Evolutionary conservation across 2,113 vertebrate species (phyloP), one percentile per base, ranked within the genome.

Genomic region (Ailurus styani): DNA sequence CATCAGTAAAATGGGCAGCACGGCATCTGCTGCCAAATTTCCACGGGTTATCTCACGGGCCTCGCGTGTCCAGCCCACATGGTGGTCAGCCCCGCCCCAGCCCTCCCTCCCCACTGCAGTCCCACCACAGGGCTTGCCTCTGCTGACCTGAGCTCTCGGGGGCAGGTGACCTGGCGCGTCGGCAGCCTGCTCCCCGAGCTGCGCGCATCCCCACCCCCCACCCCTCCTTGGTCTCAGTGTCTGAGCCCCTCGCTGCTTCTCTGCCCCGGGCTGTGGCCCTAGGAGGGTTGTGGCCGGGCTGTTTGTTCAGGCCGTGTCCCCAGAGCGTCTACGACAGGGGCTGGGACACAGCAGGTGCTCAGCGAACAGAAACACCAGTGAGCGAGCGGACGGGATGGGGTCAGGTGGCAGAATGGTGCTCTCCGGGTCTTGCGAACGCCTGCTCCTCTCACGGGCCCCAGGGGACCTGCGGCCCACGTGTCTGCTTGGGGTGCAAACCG

Each of bases 391-490:
- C 9, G 11, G n/a, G 17, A 23, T 2, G 6, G 9, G 81, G 31
- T 12, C 62, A 29, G 7, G 23, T 6, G 13, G 72, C 40, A 27
- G 82, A 66, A 5, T 2, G 9, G 12, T 0, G 3, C 25, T 10
- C 7, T 6, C 3, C 0, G 29, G 29, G 13, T 50, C 62, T 62
- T 4, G 25, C 34, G 47, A 9, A 68, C 17, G 5, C 1, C 6
- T 7, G 18, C 5, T 10, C 54, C 5, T 3, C 12, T 21, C 25
- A 7, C 0, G 54, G 73, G 5, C 45, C 0, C 0, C 4, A 0
- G n/a, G 52, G 72, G 17, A 47, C 47, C 31, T 13, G 14, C 12
- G 29, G 72, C 17, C 42, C 3, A 3, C 37, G 40, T 2, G 14
- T 42, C 31, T 55, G n/a, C 18, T 2, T 11, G 10, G 27, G n/a